These are phyloP conservation scores for Drosophila kanapiae DNA, from an alignment of 1,140 invertebrate genomes.

Conservation along the genomic window DNA sequence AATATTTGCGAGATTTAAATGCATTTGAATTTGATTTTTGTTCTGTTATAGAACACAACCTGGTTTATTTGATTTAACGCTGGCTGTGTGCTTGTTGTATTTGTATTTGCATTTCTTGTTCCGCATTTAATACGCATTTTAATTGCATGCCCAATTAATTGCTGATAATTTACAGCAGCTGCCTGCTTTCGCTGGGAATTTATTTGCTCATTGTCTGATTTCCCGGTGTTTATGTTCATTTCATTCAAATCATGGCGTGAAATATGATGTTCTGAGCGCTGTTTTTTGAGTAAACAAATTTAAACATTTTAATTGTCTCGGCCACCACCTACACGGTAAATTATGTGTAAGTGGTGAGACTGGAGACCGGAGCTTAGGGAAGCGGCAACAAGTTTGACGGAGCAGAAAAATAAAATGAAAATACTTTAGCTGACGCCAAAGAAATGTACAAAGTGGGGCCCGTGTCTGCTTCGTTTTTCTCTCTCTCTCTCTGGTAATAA, in stretches of 20 bases:
- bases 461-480: background rate
- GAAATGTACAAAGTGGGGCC: conserved; percentile 44
- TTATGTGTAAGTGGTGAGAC: background rate
- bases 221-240: conserved; percentile 13
- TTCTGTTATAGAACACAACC: background rate
- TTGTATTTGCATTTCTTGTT: conserved; percentile 15
- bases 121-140: conserved; percentile 33
- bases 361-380: background rate
- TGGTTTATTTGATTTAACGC: conserved; percentile 56
- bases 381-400: conserved; percentile 25
- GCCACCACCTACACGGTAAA: conserved; percentile 15
- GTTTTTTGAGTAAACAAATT: conserved; percentile 33
- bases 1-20: conserved; percentile 43
- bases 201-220: conserved; percentile 28
- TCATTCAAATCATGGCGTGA: conserved; percentile 16
- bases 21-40: conserved; percentile 61
- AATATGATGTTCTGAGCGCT: conserved; percentile 12
- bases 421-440: conserved; percentile 21
- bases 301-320: conserved; percentile 41
- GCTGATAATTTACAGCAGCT: conserved; percentile 66
- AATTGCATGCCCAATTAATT: conserved; percentile 56
- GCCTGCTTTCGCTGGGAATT: conserved; percentile 19
- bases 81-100: background rate
- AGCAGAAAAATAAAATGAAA: conserved; percentile 10
- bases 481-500: conserved; percentile 9